Conservation (phyloP, 2,888 invertebrate species). For the Cephalotes varians region DNA sequence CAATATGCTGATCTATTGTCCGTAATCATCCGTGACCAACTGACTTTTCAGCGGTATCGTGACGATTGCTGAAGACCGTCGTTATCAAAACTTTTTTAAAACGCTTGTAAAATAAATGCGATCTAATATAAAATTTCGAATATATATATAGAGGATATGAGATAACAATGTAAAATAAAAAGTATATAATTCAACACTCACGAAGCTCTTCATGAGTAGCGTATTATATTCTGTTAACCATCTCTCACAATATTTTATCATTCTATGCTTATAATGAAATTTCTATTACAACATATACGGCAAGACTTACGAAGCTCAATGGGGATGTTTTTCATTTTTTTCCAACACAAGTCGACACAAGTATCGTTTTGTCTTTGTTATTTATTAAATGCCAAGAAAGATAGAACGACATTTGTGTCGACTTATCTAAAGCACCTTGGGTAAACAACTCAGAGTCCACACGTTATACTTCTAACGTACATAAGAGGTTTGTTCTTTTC, state of each 20-base stretch:
- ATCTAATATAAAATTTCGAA: no score
- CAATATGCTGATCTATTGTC: neutral
- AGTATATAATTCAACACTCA: neutral
- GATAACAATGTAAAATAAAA: neutral
- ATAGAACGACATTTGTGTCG: no score
- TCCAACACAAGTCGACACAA: no score
- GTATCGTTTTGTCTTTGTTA: no score
- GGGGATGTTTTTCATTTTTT: no score
- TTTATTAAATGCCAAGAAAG: no score
- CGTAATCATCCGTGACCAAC: neutral
- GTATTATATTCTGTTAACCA: neutral
- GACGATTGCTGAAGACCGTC: neutral
- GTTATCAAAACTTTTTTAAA: neutral
- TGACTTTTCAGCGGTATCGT: neutral
- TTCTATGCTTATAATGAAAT: neutral
- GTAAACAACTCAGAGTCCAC: no score
- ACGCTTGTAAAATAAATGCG: neutral
- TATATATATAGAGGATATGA: no score
- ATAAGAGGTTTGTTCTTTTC: no score
- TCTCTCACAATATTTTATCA: neutral
- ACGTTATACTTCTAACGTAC: no score
- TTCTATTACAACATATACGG: neutral
- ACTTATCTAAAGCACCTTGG: no score
- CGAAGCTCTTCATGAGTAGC: no score
- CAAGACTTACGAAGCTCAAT: neutral